Conservation (phyloP, 2,797 vertebrate genomes). For the Sebastes vulpes region DNA sequence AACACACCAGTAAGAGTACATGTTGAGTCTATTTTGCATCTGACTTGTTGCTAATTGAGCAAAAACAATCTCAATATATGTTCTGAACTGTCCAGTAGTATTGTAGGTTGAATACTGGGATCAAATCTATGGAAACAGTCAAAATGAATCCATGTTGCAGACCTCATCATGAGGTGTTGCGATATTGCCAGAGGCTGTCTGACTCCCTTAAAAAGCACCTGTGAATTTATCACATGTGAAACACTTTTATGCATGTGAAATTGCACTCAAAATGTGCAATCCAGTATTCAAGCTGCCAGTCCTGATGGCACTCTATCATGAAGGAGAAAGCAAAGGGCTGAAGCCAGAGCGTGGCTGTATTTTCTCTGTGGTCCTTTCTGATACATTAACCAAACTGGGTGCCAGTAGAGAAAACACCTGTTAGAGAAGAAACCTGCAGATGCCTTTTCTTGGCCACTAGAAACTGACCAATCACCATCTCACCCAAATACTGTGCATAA, state of each 20-base stretch:
- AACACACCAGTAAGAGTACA: background rate
- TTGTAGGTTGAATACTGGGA: background rate
- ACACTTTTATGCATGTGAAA: background rate
- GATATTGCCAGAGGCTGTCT: background rate
- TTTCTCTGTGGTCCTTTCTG: background rate
- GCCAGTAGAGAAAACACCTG: background rate
- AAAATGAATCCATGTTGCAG: background rate
- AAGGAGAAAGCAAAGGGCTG: background rate
- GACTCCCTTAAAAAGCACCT: background rate
- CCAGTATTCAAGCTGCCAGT: background rate
- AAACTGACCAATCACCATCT: background rate
- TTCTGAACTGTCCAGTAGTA: background rate
- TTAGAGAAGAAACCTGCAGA: background rate
- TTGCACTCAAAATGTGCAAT: background rate
- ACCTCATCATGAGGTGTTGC: background rate
- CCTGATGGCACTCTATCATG: background rate
- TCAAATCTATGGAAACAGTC: background rate
- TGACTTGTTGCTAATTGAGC: background rate
- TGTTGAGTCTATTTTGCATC: background rate
- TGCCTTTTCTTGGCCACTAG: background rate
- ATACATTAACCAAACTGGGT: background rate
- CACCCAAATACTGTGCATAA: background rate
- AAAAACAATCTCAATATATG: background rate
- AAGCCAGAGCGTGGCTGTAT: background rate
- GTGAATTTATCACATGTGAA: background rate